phyloP scores from a whole-genome alignment of 2,888 invertebrate species.

The Noctua comes region DNA sequence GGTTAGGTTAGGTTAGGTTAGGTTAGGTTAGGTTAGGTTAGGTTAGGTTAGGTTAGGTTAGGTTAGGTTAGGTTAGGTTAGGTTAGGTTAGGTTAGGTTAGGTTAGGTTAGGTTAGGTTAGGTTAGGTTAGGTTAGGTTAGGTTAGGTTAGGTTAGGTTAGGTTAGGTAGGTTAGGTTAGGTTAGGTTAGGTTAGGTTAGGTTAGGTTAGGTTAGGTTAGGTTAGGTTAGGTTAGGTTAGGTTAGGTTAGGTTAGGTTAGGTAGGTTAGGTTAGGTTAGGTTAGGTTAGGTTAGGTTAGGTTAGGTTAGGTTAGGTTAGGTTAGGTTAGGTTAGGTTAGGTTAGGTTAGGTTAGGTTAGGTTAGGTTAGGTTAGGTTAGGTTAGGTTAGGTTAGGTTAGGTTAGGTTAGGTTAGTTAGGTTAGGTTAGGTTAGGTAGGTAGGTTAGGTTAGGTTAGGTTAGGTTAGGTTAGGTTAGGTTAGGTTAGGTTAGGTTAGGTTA shows the following conservation, averaged over 20 bases:
- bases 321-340: constrained; percentile 28
- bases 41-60: constrained; percentile 55
- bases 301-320: constrained; percentile 40
- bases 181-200: constrained; percentile 51
- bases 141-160: constrained; percentile 58
- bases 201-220: constrained; percentile 45
- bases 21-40: constrained; percentile 53
- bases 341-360: constrained; percentile 51
- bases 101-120: constrained; percentile 56
- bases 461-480: constrained; percentile 51
- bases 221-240: constrained; percentile 45
- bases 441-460: constrained; percentile 37
- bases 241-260: constrained; percentile 39
- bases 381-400: constrained; percentile 47
- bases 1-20: constrained; percentile 54
- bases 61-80: constrained; percentile 45
- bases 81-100: constrained; percentile 42
- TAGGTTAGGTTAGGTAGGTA: constrained; percentile 35
- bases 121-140: constrained; percentile 32
- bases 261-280: constrained; percentile 41
- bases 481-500: constrained; percentile 28
- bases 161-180: constrained; percentile 55
- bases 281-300: constrained; percentile 5
- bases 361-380: constrained; percentile 59
- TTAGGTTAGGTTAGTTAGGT: constrained; percentile 8